Conservation (phyloP, 2,797 vertebrate genomes). For the Gymnocypris eckloni region DNA sequence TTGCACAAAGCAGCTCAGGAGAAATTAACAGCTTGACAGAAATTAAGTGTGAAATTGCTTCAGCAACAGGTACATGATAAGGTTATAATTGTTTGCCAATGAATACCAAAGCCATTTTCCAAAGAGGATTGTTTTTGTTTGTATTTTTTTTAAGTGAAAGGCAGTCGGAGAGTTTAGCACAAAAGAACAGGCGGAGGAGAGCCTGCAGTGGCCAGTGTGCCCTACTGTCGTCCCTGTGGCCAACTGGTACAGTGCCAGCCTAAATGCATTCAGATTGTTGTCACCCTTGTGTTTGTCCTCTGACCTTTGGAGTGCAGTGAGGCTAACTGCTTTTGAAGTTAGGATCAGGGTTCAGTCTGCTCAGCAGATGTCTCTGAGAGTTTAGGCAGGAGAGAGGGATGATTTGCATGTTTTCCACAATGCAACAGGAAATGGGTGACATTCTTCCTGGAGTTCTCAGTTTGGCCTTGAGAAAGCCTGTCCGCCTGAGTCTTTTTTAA, state of each 20-base stretch:
- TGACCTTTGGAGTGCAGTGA: slow-evolving; percentile 55
- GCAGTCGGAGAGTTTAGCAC: not conserved
- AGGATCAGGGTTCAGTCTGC: slow-evolving; percentile 36
- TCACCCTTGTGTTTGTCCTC: slow-evolving; percentile 45
- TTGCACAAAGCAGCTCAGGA: slow-evolving; percentile 50
- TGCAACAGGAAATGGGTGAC: slow-evolving; percentile 23
- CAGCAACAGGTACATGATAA: slow-evolving; percentile 55
- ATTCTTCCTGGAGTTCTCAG: not conserved
- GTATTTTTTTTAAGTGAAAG: slow-evolving; percentile 17
- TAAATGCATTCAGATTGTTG: slow-evolving; percentile 43
- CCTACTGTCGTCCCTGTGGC: slow-evolving; percentile 40
- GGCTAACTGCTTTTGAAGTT: slow-evolving; percentile 50
- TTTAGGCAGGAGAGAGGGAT: slow-evolving; percentile 25
- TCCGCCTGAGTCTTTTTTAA: not conserved
- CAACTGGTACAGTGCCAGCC: slow-evolving; percentile 42
- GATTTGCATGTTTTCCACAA: slow-evolving; percentile 39
- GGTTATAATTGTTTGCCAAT: slow-evolving; percentile 53
- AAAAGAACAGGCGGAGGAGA: not conserved
- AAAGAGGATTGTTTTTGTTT: not conserved
- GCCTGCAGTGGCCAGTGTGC: slow-evolving; percentile 32
- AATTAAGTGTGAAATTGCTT: slow-evolving; percentile 62
- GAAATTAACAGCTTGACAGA: slow-evolving; percentile 58
- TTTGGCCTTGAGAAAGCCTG: slow-evolving; percentile 38
- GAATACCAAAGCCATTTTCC: slow-evolving; percentile 20
- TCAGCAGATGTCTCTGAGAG: slow-evolving; percentile 43